A percentile compares a stretch with the other conserved stretches of the same genome.
Conservation (phyloP, 2,113 vertebrate genomes). For the Sylvia atricapilla region DNA sequence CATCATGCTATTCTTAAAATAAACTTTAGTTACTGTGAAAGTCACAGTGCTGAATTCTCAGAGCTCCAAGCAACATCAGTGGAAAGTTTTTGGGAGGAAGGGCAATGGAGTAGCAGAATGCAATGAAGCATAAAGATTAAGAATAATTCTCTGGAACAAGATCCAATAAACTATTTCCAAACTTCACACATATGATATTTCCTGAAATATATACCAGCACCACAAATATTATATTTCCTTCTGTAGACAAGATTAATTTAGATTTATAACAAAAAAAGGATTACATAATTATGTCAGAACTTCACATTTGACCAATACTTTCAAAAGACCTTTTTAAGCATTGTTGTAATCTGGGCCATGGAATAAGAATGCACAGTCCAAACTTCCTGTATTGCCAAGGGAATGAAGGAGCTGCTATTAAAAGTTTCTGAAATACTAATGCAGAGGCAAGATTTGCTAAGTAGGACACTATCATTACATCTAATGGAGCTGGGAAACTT, state of each 20-base stretch:
- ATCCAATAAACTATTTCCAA: background rate
- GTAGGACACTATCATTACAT: slow-evolving; percentile 26
- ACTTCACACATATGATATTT: slow-evolving; percentile 7
- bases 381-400: background rate
- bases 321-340: background rate
- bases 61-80: background rate
- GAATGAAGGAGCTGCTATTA: slow-evolving; percentile 34
- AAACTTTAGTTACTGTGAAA: slow-evolving; percentile 21
- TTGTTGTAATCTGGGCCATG: slow-evolving; percentile 2
- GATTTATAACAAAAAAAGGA: background rate
- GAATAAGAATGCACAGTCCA: background rate
- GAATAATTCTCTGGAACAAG: slow-evolving; percentile 1
- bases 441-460: slow-evolving; percentile 24
- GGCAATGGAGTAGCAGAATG: background rate
- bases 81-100: background rate
- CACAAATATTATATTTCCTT: background rate
- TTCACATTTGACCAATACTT: background rate
- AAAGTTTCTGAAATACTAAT: slow-evolving; percentile 35
- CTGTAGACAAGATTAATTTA: background rate
- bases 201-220: background rate
- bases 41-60: slow-evolving; percentile 4
- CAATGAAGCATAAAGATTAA: background rate
- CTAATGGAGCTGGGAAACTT: slow-evolving; percentile 30
- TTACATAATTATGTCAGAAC: background rate
- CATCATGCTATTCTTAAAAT: slow-evolving; percentile 43